A percentile compares a stretch with the other conserved stretches of the same genome.
These are phyloP conservation scores for Onychomys leucogaster DNA, from an alignment of 2,797 vertebrate species.

Conservation along the genomic window DNA sequence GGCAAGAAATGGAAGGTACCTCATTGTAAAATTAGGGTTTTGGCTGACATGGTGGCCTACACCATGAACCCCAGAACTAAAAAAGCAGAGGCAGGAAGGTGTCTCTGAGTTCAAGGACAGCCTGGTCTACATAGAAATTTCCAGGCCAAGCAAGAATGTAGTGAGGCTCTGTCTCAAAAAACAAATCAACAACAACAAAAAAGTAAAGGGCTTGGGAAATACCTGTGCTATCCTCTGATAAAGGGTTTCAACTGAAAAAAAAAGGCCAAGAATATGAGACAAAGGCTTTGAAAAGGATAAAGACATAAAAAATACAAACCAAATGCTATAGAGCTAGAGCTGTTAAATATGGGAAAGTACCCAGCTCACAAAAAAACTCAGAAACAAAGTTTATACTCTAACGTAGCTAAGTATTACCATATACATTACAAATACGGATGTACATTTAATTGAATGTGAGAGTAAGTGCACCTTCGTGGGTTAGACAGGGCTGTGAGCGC, in stretches of 20 bases:
- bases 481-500: neutral
- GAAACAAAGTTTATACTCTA: neutral
- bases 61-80: neutral
- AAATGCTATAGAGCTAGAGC: neutral
- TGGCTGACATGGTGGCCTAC: neutral
- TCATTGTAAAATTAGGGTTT: neutral
- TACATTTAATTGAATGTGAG: neutral
- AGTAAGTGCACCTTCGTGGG: neutral
- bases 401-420: neutral
- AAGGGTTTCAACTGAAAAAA: slow-evolving; percentile 15
- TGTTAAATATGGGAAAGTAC: neutral
- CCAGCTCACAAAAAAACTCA: neutral
- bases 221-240: neutral
- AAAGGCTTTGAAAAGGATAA: neutral
- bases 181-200: neutral
- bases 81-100: neutral
- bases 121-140: neutral
- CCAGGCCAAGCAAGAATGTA: neutral
- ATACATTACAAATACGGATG: slow-evolving; percentile 3
- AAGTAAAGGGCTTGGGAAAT: neutral
- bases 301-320: neutral
- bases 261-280: neutral
- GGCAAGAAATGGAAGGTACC: neutral
- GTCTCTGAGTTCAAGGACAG: neutral
- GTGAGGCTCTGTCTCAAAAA: neutral